These are phyloP conservation scores for Alces alces DNA, from an alignment of 2,113 vertebrate species.

Conservation along the genomic window DNA sequence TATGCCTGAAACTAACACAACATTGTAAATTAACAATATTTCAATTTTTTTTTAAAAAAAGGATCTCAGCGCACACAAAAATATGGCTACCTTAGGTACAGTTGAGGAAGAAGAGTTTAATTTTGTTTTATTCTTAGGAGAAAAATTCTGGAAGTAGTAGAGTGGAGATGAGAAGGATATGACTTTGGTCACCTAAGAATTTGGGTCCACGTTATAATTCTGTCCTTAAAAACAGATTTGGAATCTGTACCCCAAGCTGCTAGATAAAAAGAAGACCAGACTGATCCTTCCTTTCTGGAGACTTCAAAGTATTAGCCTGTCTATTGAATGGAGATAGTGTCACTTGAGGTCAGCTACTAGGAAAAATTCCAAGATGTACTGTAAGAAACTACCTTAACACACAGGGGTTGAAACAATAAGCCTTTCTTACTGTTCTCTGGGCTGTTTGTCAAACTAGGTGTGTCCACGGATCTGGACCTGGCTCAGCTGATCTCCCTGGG, in stretches of 20 bases:
- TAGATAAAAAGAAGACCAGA: neutral
- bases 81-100: neutral
- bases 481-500: neutral
- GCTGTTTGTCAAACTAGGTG: neutral
- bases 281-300: neutral
- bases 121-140: neutral
- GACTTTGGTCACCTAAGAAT: neutral
- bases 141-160: neutral
- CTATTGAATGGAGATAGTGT: neutral
- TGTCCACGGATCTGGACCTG: neutral
- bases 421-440: neutral
- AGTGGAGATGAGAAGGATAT: neutral
- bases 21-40: neutral
- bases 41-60: neutral
- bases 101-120: neutral
- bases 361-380: neutral
- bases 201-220: neutral
- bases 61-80: neutral
- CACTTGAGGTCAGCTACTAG: neutral
- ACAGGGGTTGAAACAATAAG: neutral
- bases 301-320: neutral
- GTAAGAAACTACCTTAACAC: neutral
- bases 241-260: neutral
- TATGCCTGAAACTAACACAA: neutral
- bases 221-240: neutral